Evolutionary conservation across 2,888 invertebrate species (phyloP).

Genomic region (Lasioglossum leucozonium): DNA sequence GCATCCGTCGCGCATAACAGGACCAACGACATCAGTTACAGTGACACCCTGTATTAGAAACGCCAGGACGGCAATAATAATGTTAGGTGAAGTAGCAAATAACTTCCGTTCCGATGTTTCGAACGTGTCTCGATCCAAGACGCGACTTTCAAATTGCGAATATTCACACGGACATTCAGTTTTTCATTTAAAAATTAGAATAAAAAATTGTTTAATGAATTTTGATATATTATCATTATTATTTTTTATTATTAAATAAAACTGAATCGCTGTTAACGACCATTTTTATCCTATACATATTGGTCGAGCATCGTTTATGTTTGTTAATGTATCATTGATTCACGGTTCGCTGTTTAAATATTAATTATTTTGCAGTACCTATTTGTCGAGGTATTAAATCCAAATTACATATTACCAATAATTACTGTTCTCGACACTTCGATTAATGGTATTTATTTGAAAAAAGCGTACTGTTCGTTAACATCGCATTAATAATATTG

Average conservation of each 20-base stretch:
- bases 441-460: background rate
- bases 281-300: background rate
- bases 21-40: constrained; percentile 6
- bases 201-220: background rate
- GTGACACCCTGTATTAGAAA: constrained; percentile 12
- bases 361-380: background rate
- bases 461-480: background rate
- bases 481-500: background rate
- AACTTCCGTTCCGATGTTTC: background rate
- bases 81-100: background rate
- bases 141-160: background rate
- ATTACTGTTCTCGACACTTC: background rate
- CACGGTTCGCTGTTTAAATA: background rate
- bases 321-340: background rate
- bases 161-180: too few relatives aligned
- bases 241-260: too few relatives aligned
- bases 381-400: background rate
- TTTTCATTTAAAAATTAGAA: background rate
- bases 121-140: background rate
- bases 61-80: background rate
- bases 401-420: background rate
- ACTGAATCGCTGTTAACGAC: too few relatives aligned
- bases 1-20: constrained; percentile 15
- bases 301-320: background rate
- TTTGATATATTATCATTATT: too few relatives aligned